These are phyloP conservation scores for Tiaroga cobitis DNA, from an alignment of 2,797 vertebrate species.

Conservation along the genomic window DNA sequence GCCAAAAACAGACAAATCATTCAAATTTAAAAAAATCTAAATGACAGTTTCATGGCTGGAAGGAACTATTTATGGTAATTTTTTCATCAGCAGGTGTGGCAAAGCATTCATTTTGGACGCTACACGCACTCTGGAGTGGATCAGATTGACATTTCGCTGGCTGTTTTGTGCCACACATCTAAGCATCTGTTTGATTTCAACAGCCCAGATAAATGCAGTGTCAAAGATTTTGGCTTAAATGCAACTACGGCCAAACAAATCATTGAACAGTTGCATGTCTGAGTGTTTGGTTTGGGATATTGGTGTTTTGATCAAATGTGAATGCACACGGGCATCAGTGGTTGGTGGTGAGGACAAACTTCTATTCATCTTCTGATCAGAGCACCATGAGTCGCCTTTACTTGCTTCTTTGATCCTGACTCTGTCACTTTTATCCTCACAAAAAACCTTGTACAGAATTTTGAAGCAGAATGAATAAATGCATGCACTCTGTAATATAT, in stretches of 20 bases:
- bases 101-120: not conserved
- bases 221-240: not conserved
- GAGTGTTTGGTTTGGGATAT: not conserved
- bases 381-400: not conserved
- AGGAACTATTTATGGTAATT: not conserved
- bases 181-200: not conserved
- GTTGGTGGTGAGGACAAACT: not conserved
- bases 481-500: not conserved
- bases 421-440: not conserved
- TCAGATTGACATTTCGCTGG: not conserved
- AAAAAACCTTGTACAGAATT: not conserved
- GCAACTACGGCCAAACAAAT: not conserved
- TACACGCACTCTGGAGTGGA: not conserved
- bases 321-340: not conserved
- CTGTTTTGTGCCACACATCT: not conserved
- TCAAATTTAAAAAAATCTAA: fast-evolving
- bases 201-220: not conserved
- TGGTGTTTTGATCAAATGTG: not conserved
- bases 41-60: not conserved
- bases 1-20: not conserved
- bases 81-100: not conserved
- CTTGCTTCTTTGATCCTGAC: conserved; percentile 18
- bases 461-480: not conserved
- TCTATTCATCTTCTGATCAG: conserved; percentile 2
- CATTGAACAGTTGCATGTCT: not conserved